A percentile compares a stretch with the other conserved stretches of the same genome.
Evolutionary conservation across 1,140 invertebrate species (phyloP).

Genomic region (Caenorhabditis tropicalis): DNA sequence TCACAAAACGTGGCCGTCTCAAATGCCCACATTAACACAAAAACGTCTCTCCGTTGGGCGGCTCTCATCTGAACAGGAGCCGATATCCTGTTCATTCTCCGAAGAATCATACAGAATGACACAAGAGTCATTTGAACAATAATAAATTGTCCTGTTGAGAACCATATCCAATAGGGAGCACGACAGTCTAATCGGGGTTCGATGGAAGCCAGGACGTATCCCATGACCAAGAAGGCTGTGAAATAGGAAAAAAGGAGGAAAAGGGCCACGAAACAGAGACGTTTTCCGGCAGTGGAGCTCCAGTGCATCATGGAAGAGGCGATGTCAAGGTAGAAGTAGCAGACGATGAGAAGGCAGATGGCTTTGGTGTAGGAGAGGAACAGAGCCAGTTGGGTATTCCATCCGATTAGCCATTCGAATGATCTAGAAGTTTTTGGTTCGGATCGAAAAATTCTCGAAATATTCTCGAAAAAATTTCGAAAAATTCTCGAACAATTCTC

Average conservation of each 20-base stretch:
- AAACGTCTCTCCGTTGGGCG: neutral
- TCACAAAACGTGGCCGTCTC: constrained; percentile 16
- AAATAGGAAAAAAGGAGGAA: constrained; percentile 54
- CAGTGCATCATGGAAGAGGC: constrained; percentile 54
- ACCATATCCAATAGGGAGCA: constrained; percentile 58
- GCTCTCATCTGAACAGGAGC: constrained; percentile 35
- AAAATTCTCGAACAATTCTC: neutral
- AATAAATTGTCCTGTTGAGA: constrained; percentile 51
- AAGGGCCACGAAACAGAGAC: constrained; percentile 47
- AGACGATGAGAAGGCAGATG: constrained; percentile 52
- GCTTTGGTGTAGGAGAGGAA: constrained; percentile 52
- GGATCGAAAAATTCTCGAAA: too few relatives aligned
- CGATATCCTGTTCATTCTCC: constrained; percentile 47
- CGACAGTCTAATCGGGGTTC: constrained; percentile 51
- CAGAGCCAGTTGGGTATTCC: constrained; percentile 50
- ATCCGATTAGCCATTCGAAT: constrained; percentile 56
- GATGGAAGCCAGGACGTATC: constrained; percentile 47
- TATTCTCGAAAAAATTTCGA: neutral
- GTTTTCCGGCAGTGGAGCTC: constrained; percentile 47
- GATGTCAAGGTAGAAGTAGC: constrained; percentile 55
- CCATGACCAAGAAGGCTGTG: constrained; percentile 51
- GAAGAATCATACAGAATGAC: constrained; percentile 47
- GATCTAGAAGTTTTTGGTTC: constrained; percentile 44
- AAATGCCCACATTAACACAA: neutral
- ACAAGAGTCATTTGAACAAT: constrained; percentile 54